Conservation (phyloP, 2,888 invertebrate genomes). For the Pammene fasciana region DNA sequence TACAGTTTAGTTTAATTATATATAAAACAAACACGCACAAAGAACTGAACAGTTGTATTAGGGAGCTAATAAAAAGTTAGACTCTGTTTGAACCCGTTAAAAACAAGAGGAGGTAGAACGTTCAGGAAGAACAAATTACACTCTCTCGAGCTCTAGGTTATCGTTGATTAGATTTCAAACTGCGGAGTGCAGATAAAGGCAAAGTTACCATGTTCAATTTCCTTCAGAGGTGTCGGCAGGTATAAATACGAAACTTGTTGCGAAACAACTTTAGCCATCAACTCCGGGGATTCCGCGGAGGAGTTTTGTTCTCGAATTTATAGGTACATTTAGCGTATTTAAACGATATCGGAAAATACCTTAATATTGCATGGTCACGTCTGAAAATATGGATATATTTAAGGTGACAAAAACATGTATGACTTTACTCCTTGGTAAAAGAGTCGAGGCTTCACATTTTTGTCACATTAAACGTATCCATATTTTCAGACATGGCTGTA, state of each 20-base stretch:
- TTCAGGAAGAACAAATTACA: slow-evolving; percentile 38
- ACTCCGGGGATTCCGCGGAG: slow-evolving; percentile 7
- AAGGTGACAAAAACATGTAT: too few species aligned
- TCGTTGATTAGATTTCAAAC: slow-evolving; percentile 58
- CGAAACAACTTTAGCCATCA: slow-evolving; percentile 21
- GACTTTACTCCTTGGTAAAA: too few species aligned
- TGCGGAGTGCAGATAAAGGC: slow-evolving; percentile 50
- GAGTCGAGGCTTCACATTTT: too few species aligned
- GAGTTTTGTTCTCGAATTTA: slow-evolving; percentile 1
- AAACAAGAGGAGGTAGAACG: not conserved
- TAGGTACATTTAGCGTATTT: not conserved
- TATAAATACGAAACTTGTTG: slow-evolving; percentile 35
- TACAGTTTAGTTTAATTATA: too few species aligned
- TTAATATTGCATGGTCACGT: too few species aligned
- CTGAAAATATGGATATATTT: too few species aligned
- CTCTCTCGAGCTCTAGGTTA: slow-evolving; percentile 21
- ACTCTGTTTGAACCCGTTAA: not conserved
- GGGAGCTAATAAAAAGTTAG: not conserved
- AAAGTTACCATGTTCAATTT: slow-evolving; percentile 48
- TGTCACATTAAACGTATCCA: too few species aligned
- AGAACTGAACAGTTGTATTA: not conserved
- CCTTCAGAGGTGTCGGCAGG: slow-evolving; percentile 34
- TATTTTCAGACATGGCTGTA: too few species aligned
- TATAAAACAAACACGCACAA: not conserved
- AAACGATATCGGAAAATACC: not conserved